A percentile compares a stretch with the other conserved stretches of the same genome.
phyloP scores from a whole-genome alignment of 2,113 vertebrate genomes.

The Apodemus sylvaticus region DNA sequence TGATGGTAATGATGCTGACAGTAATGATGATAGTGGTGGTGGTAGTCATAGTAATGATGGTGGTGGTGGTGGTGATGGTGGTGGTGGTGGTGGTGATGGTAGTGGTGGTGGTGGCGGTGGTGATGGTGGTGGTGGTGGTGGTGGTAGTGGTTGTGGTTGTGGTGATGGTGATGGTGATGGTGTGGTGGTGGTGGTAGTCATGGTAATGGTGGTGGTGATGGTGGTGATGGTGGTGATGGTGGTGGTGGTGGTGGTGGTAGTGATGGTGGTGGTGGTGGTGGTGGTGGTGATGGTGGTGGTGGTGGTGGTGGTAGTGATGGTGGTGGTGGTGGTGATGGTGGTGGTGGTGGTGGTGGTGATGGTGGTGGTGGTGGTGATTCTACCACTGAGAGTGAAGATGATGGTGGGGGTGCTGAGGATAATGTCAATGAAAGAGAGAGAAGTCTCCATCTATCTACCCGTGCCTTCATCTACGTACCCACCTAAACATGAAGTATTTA shows the following conservation, averaged over 20 bases:
- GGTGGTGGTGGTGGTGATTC: background rate
- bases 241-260: background rate
- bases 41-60: background rate
- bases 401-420: background rate
- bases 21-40: background rate
- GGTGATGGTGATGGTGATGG: background rate
- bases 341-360: background rate
- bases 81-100: background rate
- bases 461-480: background rate
- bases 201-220: background rate
- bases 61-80: background rate
- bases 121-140: background rate
- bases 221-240: background rate
- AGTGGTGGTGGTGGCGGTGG: no score
- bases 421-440: no score
- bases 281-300: no score
- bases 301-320: no score
- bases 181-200: accelerated
- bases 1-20: background rate
- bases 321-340: background rate
- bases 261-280: background rate
- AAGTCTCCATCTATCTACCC: accelerated
- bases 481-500: background rate
- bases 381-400: background rate
- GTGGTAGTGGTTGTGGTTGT: background rate